Evolutionary conservation across 2,888 invertebrate genomes (phyloP), one percentile per base, ranked within the genome.

Genomic region (Scaptomyza tumidula): DNA sequence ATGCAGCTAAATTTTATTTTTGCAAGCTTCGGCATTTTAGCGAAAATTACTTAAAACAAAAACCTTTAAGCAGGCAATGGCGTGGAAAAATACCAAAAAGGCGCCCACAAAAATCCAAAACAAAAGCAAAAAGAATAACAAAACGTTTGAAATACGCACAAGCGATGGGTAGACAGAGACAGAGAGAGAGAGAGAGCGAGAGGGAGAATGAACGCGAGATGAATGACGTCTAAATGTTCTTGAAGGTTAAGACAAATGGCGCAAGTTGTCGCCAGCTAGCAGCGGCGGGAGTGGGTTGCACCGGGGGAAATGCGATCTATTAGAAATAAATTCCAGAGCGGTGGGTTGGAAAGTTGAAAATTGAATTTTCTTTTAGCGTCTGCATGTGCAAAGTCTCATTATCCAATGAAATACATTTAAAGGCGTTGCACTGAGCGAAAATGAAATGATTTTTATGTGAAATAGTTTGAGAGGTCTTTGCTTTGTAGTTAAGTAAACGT

Each of bases 191-290:
- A 6, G 5, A 87, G 24, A 24, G 7, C 1, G 65, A 83, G 37
- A 7, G 6, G 3, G 41, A 16, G 16, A 16, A 10, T 5, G 41
- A 16, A 16, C 37, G 37, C 1, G 78, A 89, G 67, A 86, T 89
- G 88, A 79, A 89, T 87, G 86, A 87, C 86, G 86, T 87, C 89
- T 86, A 81, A 87, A 88, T 81, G 83, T 62, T 76, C 72, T 71
- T 77, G 86, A 87, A 89, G 86, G 86, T 86, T 89, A 88, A 83
- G 81, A 86, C 81, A 86, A 86, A 89, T 83, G 75, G 73, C 75
- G 63, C 63, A 74, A 63, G 74, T 71, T 81, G 79, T 67, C 78
- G 70, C 67, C 62, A 63, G 43, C 48, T 49, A 16, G 6, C 3
- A 35, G 14, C 33, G 29, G n/a, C n/a, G 14, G 14, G 14, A 16